Evolutionary conservation across 2,888 invertebrate species (phyloP), one percentile per base, ranked within the genome.

Genomic region (Osmoderma eremita): DNA sequence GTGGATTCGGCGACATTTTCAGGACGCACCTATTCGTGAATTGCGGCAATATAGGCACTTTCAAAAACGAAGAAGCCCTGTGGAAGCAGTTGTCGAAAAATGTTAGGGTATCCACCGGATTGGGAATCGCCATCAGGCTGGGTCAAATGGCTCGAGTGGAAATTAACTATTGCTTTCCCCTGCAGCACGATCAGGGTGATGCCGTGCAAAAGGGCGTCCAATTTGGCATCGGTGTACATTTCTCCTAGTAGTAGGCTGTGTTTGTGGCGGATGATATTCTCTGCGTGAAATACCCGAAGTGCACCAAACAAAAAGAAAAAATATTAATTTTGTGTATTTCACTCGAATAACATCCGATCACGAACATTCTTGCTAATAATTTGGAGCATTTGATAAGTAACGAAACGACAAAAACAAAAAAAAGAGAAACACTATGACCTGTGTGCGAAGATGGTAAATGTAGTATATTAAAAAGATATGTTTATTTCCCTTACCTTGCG

Each of bases 91-190:
- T 88, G 70, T 73, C 78, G 53, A 85, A 86, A 56, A 85, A 86
- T 67, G 83, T 88, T 74, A 86, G 98, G 66, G 86, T 91, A 76
- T 88, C 96, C 2, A 88, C 88, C 75, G 98, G 99, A 36, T 82
- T 90, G 63, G 98, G 97, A 13, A 80, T 97, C 62, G 94, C 93
- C 12, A 85, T 97, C 78, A 88, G 92, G 70, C 84, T 98, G 66
- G 95, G 90, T 72, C 87, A 93, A 72, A 85, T 91, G 70, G 97
- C 96, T n/a, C 87, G 97, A 66, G 86, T 98, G 63, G 98, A 99
- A 86, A 87, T 99, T 63, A 98, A 98, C 86, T 96, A 98, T 84
- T 93, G 94, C 81, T 83, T 93, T 77, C 98, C 98, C 45, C 72
- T 78, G 54, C 76, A 93, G 63, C 87, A 87, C 70, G 85, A 87